These are phyloP conservation scores for Neolamprologus sp. DNA, from an alignment of 2,113 vertebrate genomes.

Conservation along the genomic window DNA sequence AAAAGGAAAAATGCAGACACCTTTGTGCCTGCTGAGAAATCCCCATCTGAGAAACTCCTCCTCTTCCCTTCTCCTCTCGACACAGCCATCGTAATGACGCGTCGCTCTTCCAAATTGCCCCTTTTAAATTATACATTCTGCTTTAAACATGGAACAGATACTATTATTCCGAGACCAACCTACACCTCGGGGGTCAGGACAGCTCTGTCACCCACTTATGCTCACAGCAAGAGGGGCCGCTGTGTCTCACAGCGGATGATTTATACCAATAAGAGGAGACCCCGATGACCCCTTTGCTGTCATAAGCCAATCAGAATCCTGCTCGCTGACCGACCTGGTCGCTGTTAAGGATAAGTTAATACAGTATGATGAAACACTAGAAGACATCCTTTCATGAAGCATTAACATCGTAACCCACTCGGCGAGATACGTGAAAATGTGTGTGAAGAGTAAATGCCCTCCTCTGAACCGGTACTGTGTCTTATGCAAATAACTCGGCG, in stretches of 20 bases:
- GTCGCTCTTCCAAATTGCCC: slow-evolving; percentile 50
- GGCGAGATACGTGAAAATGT: neutral
- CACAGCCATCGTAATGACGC: slow-evolving; percentile 28
- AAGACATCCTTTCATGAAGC: slow-evolving; percentile 33
- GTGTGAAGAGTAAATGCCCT: neutral
- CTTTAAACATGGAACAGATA: slow-evolving; percentile 51
- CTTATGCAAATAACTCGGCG: slow-evolving; percentile 24
- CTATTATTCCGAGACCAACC: slow-evolving; percentile 55
- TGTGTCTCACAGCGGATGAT: neutral
- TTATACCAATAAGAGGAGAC: slow-evolving; percentile 17
- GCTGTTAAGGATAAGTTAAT: slow-evolving; percentile 30
- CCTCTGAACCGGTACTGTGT: neutral
- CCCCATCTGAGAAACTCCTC: neutral
- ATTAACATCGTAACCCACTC: slow-evolving; percentile 40
- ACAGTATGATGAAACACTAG: slow-evolving; percentile 13
- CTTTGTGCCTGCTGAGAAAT: neutral
- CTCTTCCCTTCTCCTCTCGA: neutral
- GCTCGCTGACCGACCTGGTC: neutral
- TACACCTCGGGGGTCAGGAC: slow-evolving; percentile 38
- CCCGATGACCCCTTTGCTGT: neutral
- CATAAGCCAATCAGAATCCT: slow-evolving; percentile 5
- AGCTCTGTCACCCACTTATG: slow-evolving; percentile 19
- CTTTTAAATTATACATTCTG: slow-evolving; percentile 58
- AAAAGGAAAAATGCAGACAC: neutral
- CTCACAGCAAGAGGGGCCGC: neutral